Evolutionary conservation across 92 coral and sea anemone species (phyloP), one percentile per base, ranked within the genome.

Genomic region (Bergia sp.): DNA sequence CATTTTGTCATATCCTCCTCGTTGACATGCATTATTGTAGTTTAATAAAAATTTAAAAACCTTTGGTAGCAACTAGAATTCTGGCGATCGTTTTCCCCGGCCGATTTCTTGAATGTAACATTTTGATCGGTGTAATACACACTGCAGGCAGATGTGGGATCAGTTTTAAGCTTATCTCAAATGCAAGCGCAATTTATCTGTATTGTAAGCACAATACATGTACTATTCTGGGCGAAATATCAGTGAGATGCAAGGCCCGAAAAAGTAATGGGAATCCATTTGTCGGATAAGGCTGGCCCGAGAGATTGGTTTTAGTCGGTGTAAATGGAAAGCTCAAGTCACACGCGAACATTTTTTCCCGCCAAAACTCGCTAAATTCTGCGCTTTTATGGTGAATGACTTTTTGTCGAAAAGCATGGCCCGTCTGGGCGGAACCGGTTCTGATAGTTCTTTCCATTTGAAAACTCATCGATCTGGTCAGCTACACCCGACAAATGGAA

Each of bases 131-230:
- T 53, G 58, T 61, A 20, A 13, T 20, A 20, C 58, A 77, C 81
- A n/a, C 81, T 43, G 81, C 81, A 20, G 58, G 58, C 58, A 9
- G 81, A 43, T 77, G 81, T 77, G 81, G 29, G 57, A 77, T 18
- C 49, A 61, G 29, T 61, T 61, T 61, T 61, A 61, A 2, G 29
- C n/a, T 61, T 2, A 61, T 47, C 8, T 4, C 5, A 8, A 29
- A 29, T 29, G 29, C 29, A 29, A 29, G 29, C 29, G 29, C 29
- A 29, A 29, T 29, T 29, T 29, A 29, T 53, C 58, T 53, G 58
- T 53, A 18, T 20, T 61, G 69, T 20, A 18, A 21, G 12, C 23
- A 61, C 69, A 61, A 6, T 18, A 16, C 69, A 13, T 15, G 69
- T 61, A 18, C 69, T 18, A 13, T 7, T 55, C 18, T 61, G 23